Base-by-base conservation (phyloP, 2,113 vertebrate species). In the Serilophus lunatus region DNA sequence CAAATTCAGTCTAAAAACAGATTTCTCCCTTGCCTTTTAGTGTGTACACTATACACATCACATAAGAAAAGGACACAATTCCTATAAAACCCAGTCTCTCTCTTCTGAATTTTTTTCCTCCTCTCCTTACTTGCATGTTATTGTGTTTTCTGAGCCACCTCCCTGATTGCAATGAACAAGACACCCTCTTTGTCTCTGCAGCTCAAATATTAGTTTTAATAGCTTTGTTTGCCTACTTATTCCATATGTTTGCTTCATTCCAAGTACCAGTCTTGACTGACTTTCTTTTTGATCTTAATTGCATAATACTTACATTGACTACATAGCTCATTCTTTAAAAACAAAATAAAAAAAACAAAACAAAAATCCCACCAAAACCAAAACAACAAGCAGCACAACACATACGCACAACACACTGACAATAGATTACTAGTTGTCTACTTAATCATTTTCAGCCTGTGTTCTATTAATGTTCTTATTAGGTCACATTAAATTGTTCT, bases 161-260 rank as follows among this genome's bases (percentile, higher is more conserved):
- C 25, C 56, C 54, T 7, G 5, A 36, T 89, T 45, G 85, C 57
- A 70, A 75, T 71, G 93, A 96, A 90, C 24, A 53, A 16, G 1
- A 63, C 22, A 65, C 13, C 24, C 49, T 83, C 91, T 91, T 79
- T 83, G n/a, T 84, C 53, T 92, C 75, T 86, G 15, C 33, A 81
- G 9, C 44, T 83, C 68, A 38, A 49, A 42, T 26, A 89, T 2
- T 92, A 59, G 33, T 50, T 87, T 97, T 92, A 81, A 92, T 60
- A 83, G 85, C 61, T 94, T 91, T 75, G 75, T 17, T 82, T 22
- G 45, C 57, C 77, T 93, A 75, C 69, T 71, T 85, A 72, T 40
- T 93, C 69, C 76, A 64, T 76, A 90, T 91, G 83, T 93, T 95
- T 93, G 44, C 36, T 97, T 97, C 26, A 15, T 40, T 88, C 18